Base-by-base conservation (phyloP, 2,797 vertebrate species). In the Sebastes iracundus region DNA sequence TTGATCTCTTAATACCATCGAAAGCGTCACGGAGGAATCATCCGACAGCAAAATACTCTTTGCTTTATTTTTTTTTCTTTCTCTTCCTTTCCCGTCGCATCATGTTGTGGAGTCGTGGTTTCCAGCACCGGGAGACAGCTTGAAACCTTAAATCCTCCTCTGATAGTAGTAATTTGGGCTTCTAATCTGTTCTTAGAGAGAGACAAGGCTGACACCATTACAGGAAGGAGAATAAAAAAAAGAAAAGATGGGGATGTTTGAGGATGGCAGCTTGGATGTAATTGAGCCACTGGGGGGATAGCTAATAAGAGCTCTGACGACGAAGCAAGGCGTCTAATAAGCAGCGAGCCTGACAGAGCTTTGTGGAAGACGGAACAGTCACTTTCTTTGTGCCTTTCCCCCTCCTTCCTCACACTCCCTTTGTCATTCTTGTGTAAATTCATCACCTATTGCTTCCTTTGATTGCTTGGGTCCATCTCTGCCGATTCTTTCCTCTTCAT, bases 151-250 rank as follows among this genome's bases (percentile, higher is more conserved):
- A 89, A 82, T 90, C 85, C 78, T 79, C 75, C 33, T 69, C 78
- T 90, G 89, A 90, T 90, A 75, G 76, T 60, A 81, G 90, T 87
- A 85, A 94, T 93, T 92, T 87, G 46, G 72, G 33, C 27, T 83
- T 87, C 62, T 89, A 88, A 92, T 92, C 75, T 85, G 71, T 87
- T 92, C 73, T 77, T 88, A 65, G 81, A 89, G 30, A 82, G 86
- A 85, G 70, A 84, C 49, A 28, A 73, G 70, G 66, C 72, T 78
- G 82, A 87, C 66, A 83, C 55, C 12, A 55, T 86, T 83, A 81
- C 42, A 11, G 80, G 66, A 75, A 80, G 72, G 33, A 59, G 67
- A 78, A 77, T 22, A 56, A 66, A 53, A 7, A 22, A 79, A 71
- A 59, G 46, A 55, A 58, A 10, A 72, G 72, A 80, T n/a, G 55